Evolutionary conservation across 1,140 invertebrate genomes (phyloP).

Genomic region (Drosophila obscura): DNA sequence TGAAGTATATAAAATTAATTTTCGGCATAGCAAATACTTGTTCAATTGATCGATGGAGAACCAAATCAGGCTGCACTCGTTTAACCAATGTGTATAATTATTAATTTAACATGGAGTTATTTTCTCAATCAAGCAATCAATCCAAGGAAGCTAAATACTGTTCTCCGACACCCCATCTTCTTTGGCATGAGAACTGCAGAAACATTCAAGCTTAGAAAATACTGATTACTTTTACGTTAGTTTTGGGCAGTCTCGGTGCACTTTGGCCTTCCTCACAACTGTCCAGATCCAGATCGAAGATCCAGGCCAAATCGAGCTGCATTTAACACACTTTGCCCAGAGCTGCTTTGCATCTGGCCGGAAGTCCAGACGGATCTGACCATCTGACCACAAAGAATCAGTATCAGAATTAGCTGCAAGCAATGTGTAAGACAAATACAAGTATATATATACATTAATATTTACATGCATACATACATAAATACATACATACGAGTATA

Average conservation of each 20-base stretch:
- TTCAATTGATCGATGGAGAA: slow-evolving; percentile 3
- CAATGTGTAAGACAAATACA: slow-evolving; percentile 48
- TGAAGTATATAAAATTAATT: background rate
- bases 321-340: slow-evolving; percentile 5
- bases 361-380: slow-evolving; percentile 8
- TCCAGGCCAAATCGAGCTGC: background rate
- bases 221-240: too few species aligned
- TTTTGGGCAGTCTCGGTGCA: too few species aligned
- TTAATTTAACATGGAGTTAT: too few species aligned
- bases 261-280: too few species aligned
- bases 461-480: slow-evolving; percentile 20
- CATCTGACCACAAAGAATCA: slow-evolving; percentile 55
- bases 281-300: too few species aligned
- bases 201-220: too few species aligned
- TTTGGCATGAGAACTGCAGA: too few species aligned
- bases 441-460: slow-evolving; percentile 3
- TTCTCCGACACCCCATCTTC: too few species aligned
- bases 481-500: slow-evolving; percentile 24
- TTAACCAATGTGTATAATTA: slow-evolving; percentile 1
- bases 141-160: too few species aligned
- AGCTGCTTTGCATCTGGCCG: background rate
- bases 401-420: slow-evolving; percentile 76
- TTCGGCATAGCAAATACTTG: background rate
- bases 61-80: slow-evolving; percentile 13
- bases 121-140: too few species aligned